A percentile compares a stretch with the other conserved stretches of the same genome.
Conservation (phyloP, 1,140 invertebrate species). For the Apis cerana region DNA sequence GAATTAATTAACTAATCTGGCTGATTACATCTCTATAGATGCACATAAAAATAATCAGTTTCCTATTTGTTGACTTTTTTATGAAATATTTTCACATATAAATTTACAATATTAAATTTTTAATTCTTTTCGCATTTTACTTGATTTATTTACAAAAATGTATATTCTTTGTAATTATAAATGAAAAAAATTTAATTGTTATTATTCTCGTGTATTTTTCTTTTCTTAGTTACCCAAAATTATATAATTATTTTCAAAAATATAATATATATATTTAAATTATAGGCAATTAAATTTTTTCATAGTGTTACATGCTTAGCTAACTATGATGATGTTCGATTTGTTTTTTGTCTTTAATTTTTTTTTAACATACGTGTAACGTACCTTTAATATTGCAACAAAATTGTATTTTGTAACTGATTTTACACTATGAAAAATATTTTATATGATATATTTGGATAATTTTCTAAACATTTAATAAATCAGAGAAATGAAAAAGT, state of each 20-base stretch:
- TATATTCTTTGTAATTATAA: conserved; percentile 72
- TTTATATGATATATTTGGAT: background rate
- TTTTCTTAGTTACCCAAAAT: conserved; percentile 1
- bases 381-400: background rate
- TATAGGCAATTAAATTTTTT: background rate
- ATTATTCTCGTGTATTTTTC: conserved; percentile 28
- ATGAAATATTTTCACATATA: conserved; percentile 57
- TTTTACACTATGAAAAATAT: conserved; percentile 8
- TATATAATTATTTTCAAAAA: background rate
- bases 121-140: conserved; percentile 61
- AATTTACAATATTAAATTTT: conserved; percentile 54
- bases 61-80: conserved; percentile 53
- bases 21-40: conserved; percentile 43
- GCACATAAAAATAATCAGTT: conserved; percentile 20
- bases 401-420: conserved; percentile 26
- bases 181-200: conserved; percentile 70
- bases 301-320: background rate
- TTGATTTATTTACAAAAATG: conserved; percentile 68
- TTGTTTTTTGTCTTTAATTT: background rate
- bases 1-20: conserved; percentile 26
- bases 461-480: background rate
- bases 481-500: conserved; percentile 48
- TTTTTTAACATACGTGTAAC: background rate
- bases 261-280: background rate
- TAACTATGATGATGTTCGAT: conserved; percentile 20